These are phyloP conservation scores for Micrastur ruficollis DNA, from an alignment of 2,797 vertebrate species.

Conservation along the genomic window DNA sequence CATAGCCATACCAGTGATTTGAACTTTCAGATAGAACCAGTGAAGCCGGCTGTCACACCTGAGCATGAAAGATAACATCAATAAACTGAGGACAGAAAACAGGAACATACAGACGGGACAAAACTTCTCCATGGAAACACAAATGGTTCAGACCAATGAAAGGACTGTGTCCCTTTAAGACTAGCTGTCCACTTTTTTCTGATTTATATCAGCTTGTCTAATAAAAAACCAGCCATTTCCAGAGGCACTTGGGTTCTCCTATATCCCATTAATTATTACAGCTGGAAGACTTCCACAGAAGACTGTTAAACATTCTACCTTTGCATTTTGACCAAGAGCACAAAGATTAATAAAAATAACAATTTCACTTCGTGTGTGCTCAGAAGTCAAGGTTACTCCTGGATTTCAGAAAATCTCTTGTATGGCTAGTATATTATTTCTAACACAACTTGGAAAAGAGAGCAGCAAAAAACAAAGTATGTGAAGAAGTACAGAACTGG, in stretches of 20 bases:
- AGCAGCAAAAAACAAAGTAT: not conserved
- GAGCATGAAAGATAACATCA: not conserved
- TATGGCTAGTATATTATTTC: not conserved
- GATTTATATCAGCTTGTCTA: not conserved
- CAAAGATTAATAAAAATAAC: not conserved
- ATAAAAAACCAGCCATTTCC: not conserved
- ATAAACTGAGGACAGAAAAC: not conserved
- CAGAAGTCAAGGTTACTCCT: not conserved
- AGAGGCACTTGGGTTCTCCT: not conserved
- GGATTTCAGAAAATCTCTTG: not conserved
- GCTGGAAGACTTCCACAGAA: not conserved
- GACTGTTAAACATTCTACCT: not conserved
- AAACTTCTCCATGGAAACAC: not conserved
- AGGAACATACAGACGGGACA: fast-evolving
- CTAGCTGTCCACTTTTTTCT: not conserved
- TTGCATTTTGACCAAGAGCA: not conserved
- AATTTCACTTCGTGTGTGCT: not conserved
- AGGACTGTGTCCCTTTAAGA: not conserved
- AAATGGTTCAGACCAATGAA: not conserved
- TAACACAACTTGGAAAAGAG: not conserved
- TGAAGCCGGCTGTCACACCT: not conserved
- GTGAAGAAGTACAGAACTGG: not conserved
- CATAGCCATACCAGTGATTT: not conserved
- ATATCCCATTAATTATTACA: not conserved
- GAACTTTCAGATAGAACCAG: not conserved